Evolutionary conservation across 2,888 invertebrate genomes (phyloP).

Genomic region (Eupithecia subumbrata): DNA sequence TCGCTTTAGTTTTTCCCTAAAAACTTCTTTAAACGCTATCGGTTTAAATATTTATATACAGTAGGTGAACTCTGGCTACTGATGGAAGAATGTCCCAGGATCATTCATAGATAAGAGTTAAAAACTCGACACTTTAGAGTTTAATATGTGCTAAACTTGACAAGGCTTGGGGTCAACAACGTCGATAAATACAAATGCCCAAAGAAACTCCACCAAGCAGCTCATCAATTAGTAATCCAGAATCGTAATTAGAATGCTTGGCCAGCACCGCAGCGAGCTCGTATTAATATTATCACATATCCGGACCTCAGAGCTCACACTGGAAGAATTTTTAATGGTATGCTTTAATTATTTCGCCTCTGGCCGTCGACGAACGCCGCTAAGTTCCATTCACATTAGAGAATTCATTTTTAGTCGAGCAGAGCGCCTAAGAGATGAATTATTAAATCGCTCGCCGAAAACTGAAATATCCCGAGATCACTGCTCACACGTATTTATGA

Average conservation of each 20-base stretch:
- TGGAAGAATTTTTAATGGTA: constrained; percentile 83
- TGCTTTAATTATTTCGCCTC: constrained; percentile 83
- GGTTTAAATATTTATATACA: too few species aligned
- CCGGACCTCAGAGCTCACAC: constrained; percentile 75
- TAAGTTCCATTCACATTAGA: constrained; percentile 84
- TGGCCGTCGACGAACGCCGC: constrained; percentile 52
- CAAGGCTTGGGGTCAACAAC: background rate
- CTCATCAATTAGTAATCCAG: constrained; percentile 42
- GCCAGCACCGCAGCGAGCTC: constrained; percentile 55
- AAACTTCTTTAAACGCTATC: background rate
- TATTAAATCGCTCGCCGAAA: constrained; percentile 69
- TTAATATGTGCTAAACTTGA: background rate
- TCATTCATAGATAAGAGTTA: background rate
- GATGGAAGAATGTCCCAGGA: background rate
- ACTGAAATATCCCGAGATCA: constrained; percentile 80
- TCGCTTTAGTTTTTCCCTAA: background rate
- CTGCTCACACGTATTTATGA: constrained; percentile 72
- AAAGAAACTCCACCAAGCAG: constrained; percentile 24
- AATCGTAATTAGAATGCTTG: constrained; percentile 45
- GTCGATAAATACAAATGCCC: constrained; percentile 1
- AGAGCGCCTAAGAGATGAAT: constrained; percentile 45
- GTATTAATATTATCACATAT: constrained; percentile 84
- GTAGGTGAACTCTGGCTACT: background rate
- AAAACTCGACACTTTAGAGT: background rate
- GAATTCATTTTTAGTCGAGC: constrained; percentile 74